Conservation (phyloP, 2,113 vertebrate genomes). For the Platanista minor region DNA sequence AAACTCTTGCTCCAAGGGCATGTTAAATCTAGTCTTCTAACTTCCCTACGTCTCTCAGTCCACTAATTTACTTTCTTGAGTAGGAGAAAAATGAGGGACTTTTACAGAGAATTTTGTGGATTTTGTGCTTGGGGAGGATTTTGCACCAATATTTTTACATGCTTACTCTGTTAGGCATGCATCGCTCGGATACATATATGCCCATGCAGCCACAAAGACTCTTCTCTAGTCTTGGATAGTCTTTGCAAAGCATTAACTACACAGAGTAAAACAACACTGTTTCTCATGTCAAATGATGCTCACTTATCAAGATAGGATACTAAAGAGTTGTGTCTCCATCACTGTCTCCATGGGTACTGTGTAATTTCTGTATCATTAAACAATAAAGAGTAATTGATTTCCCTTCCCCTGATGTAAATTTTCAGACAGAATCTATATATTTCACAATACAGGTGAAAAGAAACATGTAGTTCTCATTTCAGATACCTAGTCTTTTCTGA, state of each 20-base stretch:
- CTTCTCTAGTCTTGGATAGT: background rate
- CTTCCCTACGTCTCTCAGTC: background rate
- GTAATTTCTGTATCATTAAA: background rate
- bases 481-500: background rate
- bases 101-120: background rate
- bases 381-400: background rate
- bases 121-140: background rate
- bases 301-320: background rate
- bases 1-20: background rate
- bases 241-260: background rate
- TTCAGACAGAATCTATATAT: background rate
- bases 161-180: fast-evolving
- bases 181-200: background rate
- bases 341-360: background rate
- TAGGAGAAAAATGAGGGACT: background rate
- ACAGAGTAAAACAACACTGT: background rate
- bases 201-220: background rate
- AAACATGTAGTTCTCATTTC: background rate
- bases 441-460: background rate
- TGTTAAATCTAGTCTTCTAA: background rate
- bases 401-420: background rate
- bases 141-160: background rate
- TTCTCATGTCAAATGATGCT: background rate
- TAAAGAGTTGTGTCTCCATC: background rate
- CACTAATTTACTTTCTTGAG: background rate